Evolutionary conservation across 2,888 invertebrate species (phyloP).

Genomic region (Sclerodermus sp.): DNA sequence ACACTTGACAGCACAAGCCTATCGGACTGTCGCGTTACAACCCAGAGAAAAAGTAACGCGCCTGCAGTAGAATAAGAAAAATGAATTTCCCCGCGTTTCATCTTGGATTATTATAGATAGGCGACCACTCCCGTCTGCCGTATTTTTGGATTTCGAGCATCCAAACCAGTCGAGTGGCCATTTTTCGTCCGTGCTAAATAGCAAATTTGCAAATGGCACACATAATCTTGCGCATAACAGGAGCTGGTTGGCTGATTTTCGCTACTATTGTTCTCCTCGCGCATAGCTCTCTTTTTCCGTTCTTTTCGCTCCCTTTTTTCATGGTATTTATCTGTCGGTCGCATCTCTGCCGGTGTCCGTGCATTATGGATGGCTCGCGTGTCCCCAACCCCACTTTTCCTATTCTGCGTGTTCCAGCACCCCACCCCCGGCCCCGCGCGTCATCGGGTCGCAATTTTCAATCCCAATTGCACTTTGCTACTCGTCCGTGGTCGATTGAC

Average conservation of each 20-base stretch:
- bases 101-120: no score
- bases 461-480: slow-evolving; percentile 7
- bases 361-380: slow-evolving; percentile 57
- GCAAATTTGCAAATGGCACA: no score
- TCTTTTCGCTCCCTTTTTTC: slow-evolving; percentile 29
- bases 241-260: neutral
- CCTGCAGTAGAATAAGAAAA: no score
- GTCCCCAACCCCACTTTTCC: slow-evolving; percentile 38
- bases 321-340: slow-evolving; percentile 49
- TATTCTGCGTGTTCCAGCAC: slow-evolving; percentile 16
- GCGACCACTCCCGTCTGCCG: no score
- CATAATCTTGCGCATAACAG: no score
- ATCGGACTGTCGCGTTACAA: no score
- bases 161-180: no score
- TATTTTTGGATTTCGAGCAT: no score
- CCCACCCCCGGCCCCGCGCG: slow-evolving; percentile 5
- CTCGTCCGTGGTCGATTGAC: neutral
- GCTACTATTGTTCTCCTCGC: slow-evolving; percentile 7
- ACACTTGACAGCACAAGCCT: no score
- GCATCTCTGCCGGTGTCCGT: slow-evolving; percentile 46
- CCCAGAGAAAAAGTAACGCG: no score
- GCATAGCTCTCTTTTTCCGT: slow-evolving; percentile 3
- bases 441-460: slow-evolving; percentile 7
- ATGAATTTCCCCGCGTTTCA: no score
- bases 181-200: no score